Evolutionary conservation across 2,113 vertebrate species (phyloP), one percentile per base, ranked within the genome.

Genomic region (Leuciscus idus): DNA sequence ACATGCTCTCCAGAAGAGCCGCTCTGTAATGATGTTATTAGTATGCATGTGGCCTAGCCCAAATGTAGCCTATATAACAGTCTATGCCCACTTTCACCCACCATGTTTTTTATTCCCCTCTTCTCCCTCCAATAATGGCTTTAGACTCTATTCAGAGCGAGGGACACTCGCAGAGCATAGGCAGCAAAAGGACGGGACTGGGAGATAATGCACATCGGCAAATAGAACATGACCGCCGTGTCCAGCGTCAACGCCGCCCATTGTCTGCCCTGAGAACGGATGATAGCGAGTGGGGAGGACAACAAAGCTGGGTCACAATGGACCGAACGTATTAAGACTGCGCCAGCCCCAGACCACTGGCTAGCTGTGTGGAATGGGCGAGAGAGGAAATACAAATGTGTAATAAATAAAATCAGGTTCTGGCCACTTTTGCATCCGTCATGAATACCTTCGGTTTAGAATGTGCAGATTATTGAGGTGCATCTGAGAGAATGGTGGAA

Each of bases 21-120:
- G 93, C 90, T 94, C 94, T 95, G 95, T 96, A 97, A 98, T 98
- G 96, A 96, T 96, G 95, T 94, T 95, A 97, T 97, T 97, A 97
- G 95, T 97, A 97, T 98, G 96, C 96, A 96, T 96, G 95, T 95
- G 94, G 95, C 95, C 93, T 94, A 96, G 95, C 94, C 95, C 95
- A 97, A 96, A 97, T 97, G 95, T 95, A 96, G 95, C 95, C 96
- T 95, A 95, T 96, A 95, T 96, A 95, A 95, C 95, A 96, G 96
- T 93, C 94, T 92, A 89, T 93, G 94, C 95, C 95, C 94, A 75
- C 85, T 87, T 85, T 85, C 81, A 66, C 87, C 84, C 85, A n/a
- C 74, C 36, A 78, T 52, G n/a, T 30, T 85, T 76, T 76, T 88
- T 80, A 75, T 74, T 13, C 48, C 84, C 85, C 83, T 81, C 86